Evolutionary conservation across 2,888 invertebrate species (phyloP).

Genomic region (Conistra vaccinii): DNA sequence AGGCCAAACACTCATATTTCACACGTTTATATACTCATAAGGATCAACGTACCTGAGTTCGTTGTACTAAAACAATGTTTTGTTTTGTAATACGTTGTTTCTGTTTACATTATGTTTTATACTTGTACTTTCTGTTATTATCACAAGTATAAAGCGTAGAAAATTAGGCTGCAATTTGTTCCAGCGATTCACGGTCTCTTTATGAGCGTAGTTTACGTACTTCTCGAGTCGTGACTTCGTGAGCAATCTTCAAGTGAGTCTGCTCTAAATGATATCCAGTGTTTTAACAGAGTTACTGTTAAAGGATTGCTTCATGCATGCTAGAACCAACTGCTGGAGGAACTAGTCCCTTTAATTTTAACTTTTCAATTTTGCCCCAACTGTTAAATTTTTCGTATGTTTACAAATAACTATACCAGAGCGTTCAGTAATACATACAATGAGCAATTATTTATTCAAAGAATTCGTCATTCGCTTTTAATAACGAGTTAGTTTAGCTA

Average conservation of each 20-base stretch:
- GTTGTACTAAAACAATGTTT: constrained; percentile 55
- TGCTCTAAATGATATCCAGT: constrained; percentile 18
- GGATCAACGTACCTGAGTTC: constrained; percentile 58
- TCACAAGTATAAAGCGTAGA: constrained; percentile 35
- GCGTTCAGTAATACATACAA: background rate
- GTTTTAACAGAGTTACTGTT: background rate
- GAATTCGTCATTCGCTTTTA: constrained; percentile 12
- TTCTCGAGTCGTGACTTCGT: constrained; percentile 17
- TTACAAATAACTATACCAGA: background rate
- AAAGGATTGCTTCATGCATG: background rate
- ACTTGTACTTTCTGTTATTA: constrained; percentile 55
- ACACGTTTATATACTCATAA: constrained; percentile 20
- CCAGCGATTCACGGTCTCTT: constrained; percentile 55
- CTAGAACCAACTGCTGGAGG: background rate
- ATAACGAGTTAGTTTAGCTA: constrained; percentile 4
- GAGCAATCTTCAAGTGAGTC: constrained; percentile 29
- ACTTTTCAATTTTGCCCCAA: background rate
- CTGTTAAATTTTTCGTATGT: background rate
- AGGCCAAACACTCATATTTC: constrained; percentile 31
- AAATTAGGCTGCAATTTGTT: constrained; percentile 58
- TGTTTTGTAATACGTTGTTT: constrained; percentile 40
- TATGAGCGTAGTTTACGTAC: constrained; percentile 44
- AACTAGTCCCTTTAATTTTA: background rate
- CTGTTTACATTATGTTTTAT: constrained; percentile 49
- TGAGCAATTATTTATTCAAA: constrained; percentile 7